phyloP scores from a whole-genome alignment of 2,797 vertebrate genomes.

The Urosaurus nigricauda region DNA sequence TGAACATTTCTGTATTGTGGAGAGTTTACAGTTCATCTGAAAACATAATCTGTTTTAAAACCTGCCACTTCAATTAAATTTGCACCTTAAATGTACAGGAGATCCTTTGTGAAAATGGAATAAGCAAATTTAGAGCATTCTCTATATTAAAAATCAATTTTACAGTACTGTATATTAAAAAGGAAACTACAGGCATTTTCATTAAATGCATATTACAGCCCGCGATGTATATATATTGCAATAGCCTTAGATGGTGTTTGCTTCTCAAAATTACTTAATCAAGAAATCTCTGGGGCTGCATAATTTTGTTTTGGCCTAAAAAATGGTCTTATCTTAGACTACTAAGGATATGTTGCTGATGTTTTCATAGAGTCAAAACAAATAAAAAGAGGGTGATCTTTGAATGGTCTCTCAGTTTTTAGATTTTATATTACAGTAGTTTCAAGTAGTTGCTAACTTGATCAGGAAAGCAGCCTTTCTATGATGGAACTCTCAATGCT shows the following conservation, averaged over 20 bases:
- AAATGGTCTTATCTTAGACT: background rate
- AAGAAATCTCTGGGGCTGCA: slow-evolving; percentile 2
- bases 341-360: background rate
- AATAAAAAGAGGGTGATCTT: background rate
- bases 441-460: background rate
- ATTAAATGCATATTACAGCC: background rate
- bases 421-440: background rate
- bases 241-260: slow-evolving; percentile 12
- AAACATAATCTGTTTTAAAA: slow-evolving; percentile 24
- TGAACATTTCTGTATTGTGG: slow-evolving; percentile 5
- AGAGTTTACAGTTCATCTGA: background rate
- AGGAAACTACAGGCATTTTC: background rate
- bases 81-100: background rate
- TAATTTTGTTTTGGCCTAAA: slow-evolving; percentile 33
- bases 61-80: background rate
- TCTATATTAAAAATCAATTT: slow-evolving; percentile 5
- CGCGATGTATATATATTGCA: background rate
- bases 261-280: slow-evolving; percentile 13
- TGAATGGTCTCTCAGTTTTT: background rate
- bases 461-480: background rate
- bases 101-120: slow-evolving; percentile 15
- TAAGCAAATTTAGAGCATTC: slow-evolving; percentile 6
- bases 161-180: background rate
- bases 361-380: background rate
- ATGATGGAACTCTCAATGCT: background rate